Percentiles rank a stretch among this genome's conserved stretches.
phyloP scores from a whole-genome alignment of 2,888 invertebrate genomes.

The Strigamia crassipes region DNA sequence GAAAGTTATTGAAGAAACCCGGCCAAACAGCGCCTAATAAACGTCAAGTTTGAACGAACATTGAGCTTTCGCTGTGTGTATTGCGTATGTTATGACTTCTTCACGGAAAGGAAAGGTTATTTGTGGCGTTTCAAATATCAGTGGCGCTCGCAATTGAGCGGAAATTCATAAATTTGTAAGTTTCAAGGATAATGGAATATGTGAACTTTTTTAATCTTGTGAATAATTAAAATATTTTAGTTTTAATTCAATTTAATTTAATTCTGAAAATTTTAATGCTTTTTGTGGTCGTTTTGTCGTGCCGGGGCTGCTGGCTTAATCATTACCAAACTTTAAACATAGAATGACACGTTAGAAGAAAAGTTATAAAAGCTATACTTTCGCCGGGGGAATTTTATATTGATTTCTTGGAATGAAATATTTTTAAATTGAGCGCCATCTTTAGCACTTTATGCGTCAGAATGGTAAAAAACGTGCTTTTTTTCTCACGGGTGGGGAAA shows the following conservation, averaged over 20 bases:
- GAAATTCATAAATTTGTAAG: neutral
- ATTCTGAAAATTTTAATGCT: too few relatives aligned
- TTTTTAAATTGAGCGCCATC: too few relatives aligned
- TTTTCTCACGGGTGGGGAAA: too few relatives aligned
- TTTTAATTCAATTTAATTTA: neutral
- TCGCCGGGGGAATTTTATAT: too few relatives aligned
- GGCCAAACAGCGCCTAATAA: neutral
- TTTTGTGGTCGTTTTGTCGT: too few relatives aligned
- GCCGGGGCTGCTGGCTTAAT: too few relatives aligned
- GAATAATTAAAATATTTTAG: neutral
- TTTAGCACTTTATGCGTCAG: too few relatives aligned
- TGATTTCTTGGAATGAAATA: too few relatives aligned
- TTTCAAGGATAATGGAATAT: neutral
- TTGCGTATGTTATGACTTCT: neutral
- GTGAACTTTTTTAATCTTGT: neutral
- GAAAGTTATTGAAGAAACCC: neutral
- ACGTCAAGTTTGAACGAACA: neutral
- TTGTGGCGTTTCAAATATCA: neutral
- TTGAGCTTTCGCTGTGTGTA: neutral
- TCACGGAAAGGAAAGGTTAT: neutral
- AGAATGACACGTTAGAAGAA: too few relatives aligned
- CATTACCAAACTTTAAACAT: too few relatives aligned
- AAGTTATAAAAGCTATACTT: too few relatives aligned
- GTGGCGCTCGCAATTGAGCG: neutral
- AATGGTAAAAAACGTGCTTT: too few relatives aligned